Evolutionary conservation across 2,888 invertebrate genomes (phyloP), one percentile per base, ranked within the genome.

Genomic region (Galeruca laticollis): DNA sequence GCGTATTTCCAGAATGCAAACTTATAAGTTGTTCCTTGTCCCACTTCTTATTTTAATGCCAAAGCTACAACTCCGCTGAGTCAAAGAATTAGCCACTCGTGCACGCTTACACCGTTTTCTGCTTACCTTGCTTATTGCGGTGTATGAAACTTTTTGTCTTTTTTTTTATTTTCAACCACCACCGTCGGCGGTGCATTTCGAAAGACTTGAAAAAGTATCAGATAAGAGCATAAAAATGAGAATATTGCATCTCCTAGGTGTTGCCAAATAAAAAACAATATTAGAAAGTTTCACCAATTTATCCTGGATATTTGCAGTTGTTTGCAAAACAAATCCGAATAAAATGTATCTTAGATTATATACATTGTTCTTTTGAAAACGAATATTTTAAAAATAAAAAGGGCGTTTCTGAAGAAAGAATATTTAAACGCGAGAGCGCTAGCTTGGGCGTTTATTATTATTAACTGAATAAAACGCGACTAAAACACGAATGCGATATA

Each of bases 41-140:
- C 68, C 57, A 68, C 63, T 69, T 63, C 60, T 60, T 37, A 69
- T 54, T 43, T 52, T 13, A 60, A 33, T 15, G 26, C 18, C 20
- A 49, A 31, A 13, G 26, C 33, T 49, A 47, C 51, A 33, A 33
- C 40, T 31, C 31, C 47, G 40, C 60, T 49, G 61, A 61, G 61
- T 61, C 61, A 49, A 61, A 35, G 61, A 33, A 61, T 61, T 31
- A 61, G 49, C 49, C 66, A 59, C 66, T 66, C 59, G 47, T 59
- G 59, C 37, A 66, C 51, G 57, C 59, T 65, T 60, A 37, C 51
- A 6, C 18, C 56, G 33, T 59, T 37, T 59, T 66, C 56, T 40
- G 66, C 66, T 66, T 66, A 66, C 66, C 49, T 35, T 47, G 57
- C 59, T 35, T 21, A 57, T 57, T 66, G 35, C 37, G 54, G 37